These are phyloP conservation scores for Pseudochromis fuscus DNA, from an alignment of 2,797 vertebrate species.

Conservation along the genomic window DNA sequence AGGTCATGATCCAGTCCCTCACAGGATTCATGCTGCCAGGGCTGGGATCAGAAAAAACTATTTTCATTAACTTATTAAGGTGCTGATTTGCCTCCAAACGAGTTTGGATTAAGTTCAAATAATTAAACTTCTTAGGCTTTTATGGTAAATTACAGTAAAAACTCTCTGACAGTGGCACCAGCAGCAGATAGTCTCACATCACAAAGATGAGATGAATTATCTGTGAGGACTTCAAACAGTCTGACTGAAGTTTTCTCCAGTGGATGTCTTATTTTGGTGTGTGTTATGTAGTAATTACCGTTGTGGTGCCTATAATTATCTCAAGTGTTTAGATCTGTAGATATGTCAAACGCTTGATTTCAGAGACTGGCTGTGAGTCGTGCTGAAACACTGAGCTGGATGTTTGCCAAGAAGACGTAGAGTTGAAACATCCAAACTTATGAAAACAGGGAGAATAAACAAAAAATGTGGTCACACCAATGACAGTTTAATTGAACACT, in stretches of 20 bases:
- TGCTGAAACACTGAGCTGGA: conserved; percentile 19
- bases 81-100: conserved; percentile 17
- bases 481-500: background rate
- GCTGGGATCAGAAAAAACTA: conserved; percentile 23
- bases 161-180: conserved; percentile 53
- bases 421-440: conserved; percentile 7
- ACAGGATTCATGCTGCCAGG: conserved; percentile 20
- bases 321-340: conserved; percentile 72
- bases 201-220: conserved; percentile 40
- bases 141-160: conserved; percentile 39
- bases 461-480: background rate
- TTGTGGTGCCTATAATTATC: conserved; percentile 79
- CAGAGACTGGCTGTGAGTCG: conserved; percentile 32
- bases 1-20: conserved; percentile 48
- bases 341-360: conserved; percentile 72
- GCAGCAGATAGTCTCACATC: conserved; percentile 46
- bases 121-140: conserved; percentile 29
- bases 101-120: conserved; percentile 40
- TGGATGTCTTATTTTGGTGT: conserved; percentile 28
- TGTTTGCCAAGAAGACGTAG: background rate
- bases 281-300: conserved; percentile 73
- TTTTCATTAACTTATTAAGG: conserved; percentile 42
- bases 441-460: background rate
- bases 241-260: conserved; percentile 59
- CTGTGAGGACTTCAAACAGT: conserved; percentile 75